Evolutionary conservation across 2,113 vertebrate genomes (phyloP).

Genomic region (Pseudorhombus dupliciocellatus): DNA sequence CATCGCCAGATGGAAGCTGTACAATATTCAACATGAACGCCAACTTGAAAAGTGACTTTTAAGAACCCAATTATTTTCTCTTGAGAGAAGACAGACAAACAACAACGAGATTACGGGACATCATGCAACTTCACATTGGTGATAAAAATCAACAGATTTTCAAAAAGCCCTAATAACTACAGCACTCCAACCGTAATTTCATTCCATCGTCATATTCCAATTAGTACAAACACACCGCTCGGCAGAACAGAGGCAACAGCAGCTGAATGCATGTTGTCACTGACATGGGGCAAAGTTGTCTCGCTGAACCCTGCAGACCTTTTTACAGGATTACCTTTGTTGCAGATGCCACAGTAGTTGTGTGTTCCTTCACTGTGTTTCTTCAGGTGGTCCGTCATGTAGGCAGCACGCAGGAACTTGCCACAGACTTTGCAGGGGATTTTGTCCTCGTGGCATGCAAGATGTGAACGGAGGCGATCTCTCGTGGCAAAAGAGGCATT

Average conservation of each 20-base stretch:
- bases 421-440: constrained; percentile 99
- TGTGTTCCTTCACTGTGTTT: constrained; percentile 98
- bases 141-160: not conserved
- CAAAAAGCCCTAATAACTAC: not conserved
- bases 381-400: constrained; percentile 99
- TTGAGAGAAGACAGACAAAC: too few species aligned
- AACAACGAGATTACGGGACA: not conserved
- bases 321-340: constrained; percentile 89
- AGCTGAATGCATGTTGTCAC: not conserved
- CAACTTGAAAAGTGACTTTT: not conserved
- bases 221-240: not conserved
- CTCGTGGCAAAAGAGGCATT: constrained; percentile 97
- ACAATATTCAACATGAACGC: not conserved
- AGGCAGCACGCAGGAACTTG: constrained; percentile 95
- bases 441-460: constrained; percentile 98
- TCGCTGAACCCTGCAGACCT: not conserved
- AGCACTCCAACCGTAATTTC: not conserved
- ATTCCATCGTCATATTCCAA: not conserved
- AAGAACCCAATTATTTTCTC: not conserved
- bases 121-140: not conserved
- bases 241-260: not conserved
- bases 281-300: not conserved
- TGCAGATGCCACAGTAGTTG: constrained; percentile 99
- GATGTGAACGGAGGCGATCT: constrained; percentile 96
- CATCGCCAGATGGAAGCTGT: not conserved